Base-by-base conservation (phyloP, 2,113 vertebrate species). In the Leucoraja erinaceus region DNA sequence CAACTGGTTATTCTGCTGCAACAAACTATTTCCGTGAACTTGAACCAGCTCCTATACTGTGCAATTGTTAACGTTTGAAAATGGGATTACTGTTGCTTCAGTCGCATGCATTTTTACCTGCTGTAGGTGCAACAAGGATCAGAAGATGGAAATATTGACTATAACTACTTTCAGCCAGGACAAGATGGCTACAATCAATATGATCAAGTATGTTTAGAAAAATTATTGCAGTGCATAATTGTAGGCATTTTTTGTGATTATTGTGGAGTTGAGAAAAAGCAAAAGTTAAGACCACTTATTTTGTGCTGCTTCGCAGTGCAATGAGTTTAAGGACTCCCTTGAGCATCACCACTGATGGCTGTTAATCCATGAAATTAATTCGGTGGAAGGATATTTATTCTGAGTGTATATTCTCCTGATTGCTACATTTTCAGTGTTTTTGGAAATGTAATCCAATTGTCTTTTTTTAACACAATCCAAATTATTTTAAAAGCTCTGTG, bases 151-250 rank as follows among this genome's bases (percentile, higher is more conserved):
- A 97, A 95, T 78, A 94, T 96, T 10, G 99, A 99, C 94, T 99
- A 98, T 94, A 97, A 96, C 95, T 99, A 98, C 83, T 94, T 98
- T 12, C 98, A 99, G 75, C 95, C 96, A 93, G 97, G 97, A 78
- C 97, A 97, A 93, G 98, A 99, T 78, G 98, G 98, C 78, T 99
- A 98, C 90, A 93, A 96, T 0, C 97, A 97, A 10, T 96, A 97
- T 72, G 94, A 97, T 93, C 99, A 98, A 97, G 98, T 99, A 94
- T 93, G 97, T 95, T 66, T 31, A 14, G 25, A 72, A 4, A 54
- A 10, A 91, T 47, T 47, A 6, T 72, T 72, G 38, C 38, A 47
- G 28, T 88, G 59, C 11, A 3, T 83, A 28, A 28, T 4, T 88
- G 5, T 86, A 61, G 56, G 12, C 47, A 47, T 47, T 31, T 66